Evolutionary conservation across 2,888 invertebrate genomes (phyloP), one percentile per base, ranked within the genome.

Genomic region (Hetaerina titia): DNA sequence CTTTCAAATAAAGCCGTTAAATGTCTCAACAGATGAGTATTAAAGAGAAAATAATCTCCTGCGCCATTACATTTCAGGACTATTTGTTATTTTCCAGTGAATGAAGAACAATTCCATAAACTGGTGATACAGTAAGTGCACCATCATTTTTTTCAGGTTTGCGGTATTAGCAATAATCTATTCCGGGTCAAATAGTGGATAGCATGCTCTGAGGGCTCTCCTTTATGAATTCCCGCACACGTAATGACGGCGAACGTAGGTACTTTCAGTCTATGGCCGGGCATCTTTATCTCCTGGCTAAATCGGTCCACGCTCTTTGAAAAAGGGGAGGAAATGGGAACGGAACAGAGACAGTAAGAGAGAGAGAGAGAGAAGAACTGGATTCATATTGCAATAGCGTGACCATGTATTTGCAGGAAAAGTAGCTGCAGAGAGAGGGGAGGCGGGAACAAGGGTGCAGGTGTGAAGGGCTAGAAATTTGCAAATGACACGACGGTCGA

Each of bases 371-470:
- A 25, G 74, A 74, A 31, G 31, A 81, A 31, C 81, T 81, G 81
- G 81, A 81, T 81, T 31, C 81, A 81, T 81, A 81, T 81, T 31
- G 81, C 81, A 81, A 81, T 81, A 15, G 81, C 81, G 81, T 81
- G 81, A 81, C 81, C 31, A 81, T 1, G 81, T 60, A 60, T 60
- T 60, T 60, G 60, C 19, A 81, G 81, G 81, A 11, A 31, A 81
- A 31, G 81, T 81, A 31, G 11, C 81, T 8, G 31, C 9, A 31
- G 81, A 13, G 81, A 13, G 31, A 8, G 81, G 31, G 81, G 22
- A 81, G 81, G 31, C 13, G 81, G 31, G 31, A 13, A 7, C 81
- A 9, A 81, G 15, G 31, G 81, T 45, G 31, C 81, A 31, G 15
- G 81, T 69, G 2, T 13, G 81, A 81, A 13, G 31, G 31, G 81